Evolutionary conservation across 64 coral and sea anemone genomes (phyloP).

Genomic region (Catalaphyllia jardinei): DNA sequence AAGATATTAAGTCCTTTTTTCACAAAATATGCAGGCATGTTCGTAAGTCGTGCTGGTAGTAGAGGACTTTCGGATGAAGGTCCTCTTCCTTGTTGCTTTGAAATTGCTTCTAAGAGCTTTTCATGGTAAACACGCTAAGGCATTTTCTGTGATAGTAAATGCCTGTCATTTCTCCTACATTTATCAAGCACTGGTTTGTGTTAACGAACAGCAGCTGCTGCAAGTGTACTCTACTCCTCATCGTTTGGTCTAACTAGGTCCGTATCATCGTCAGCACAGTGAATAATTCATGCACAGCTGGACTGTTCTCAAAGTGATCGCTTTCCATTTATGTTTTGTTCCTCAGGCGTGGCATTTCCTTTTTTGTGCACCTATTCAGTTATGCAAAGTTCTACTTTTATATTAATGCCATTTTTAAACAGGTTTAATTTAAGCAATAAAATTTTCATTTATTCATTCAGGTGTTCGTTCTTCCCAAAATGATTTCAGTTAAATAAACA

Average conservation of each 20-base stretch:
- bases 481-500: too few species aligned
- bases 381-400: not conserved
- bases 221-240: constrained; percentile 39
- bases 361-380: too few species aligned
- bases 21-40: constrained; percentile 48
- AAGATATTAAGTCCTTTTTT: constrained; percentile 38
- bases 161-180: constrained; percentile 26
- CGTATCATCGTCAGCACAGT: too few species aligned
- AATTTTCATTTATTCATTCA: too few species aligned
- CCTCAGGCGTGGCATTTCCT: too few species aligned
- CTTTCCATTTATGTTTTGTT: too few species aligned
- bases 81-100: too few species aligned
- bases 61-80: not conserved
- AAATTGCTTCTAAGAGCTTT: not conserved
- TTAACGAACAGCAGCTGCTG: constrained; percentile 37
- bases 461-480: too few species aligned
- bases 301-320: too few species aligned
- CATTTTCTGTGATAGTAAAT: constrained; percentile 54
- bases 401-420: not conserved
- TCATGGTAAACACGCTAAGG: constrained; percentile 57
- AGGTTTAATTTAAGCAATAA: too few species aligned
- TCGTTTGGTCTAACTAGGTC: not conserved
- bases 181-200: constrained; percentile 41
- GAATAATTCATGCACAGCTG: too few species aligned
- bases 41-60: not conserved